phyloP scores from a whole-genome alignment of 2,797 vertebrate genomes.

The Halcyon badia region DNA sequence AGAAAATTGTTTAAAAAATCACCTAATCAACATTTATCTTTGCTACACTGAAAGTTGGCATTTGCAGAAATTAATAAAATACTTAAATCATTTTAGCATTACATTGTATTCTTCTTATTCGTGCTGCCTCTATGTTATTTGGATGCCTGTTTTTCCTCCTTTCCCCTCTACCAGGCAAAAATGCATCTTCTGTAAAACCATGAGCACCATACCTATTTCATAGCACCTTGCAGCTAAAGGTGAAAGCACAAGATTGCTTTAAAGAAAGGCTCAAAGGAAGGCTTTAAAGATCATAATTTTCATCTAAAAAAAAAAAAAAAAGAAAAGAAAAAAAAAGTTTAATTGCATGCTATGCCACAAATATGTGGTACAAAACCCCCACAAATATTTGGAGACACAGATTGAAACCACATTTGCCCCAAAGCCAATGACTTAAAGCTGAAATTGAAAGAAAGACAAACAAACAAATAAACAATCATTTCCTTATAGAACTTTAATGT shows the following conservation, averaged over 20 bases:
- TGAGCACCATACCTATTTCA: not conserved
- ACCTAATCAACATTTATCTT: not conserved
- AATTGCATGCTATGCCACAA: not conserved
- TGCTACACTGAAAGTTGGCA: fast-evolving
- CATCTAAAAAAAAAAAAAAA: not conserved
- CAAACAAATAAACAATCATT: not conserved
- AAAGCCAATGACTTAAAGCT: not conserved
- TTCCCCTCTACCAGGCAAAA: fast-evolving
- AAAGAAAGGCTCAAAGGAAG: too few species aligned
- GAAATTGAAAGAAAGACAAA: not conserved
- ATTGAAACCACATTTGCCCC: not conserved
- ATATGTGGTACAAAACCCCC: not conserved
- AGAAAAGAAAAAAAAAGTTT: not conserved
- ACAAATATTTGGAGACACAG: not conserved
- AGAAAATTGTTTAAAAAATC: not conserved
- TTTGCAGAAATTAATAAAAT: not conserved
- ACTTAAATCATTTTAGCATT: not conserved
- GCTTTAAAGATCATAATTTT: not conserved
- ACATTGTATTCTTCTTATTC: not conserved
- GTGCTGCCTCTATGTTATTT: not conserved
- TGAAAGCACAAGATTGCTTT: not conserved
- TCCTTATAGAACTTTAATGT: not conserved
- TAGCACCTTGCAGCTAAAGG: not conserved
- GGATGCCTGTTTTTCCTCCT: not conserved
- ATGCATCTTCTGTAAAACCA: not conserved